Percentiles rank a stretch among this genome's conserved stretches.
Conservation (phyloP, 2,888 invertebrate species). For the Eucera pruinosa region DNA sequence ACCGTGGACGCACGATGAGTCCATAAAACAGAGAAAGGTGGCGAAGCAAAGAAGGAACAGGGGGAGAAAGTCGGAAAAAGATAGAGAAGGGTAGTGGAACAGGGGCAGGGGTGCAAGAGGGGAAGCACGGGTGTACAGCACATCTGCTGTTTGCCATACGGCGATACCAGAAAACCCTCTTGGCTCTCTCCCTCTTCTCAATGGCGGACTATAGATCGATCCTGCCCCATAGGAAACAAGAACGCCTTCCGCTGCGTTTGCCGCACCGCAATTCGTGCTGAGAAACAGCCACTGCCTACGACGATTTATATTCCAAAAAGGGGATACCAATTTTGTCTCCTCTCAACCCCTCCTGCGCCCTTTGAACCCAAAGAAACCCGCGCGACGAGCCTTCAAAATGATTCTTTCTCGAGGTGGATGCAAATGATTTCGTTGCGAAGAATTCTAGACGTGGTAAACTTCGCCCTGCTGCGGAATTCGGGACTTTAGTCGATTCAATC, state of each 20-base stretch:
- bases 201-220: conserved; percentile 75
- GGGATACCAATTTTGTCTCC: conserved; percentile 45
- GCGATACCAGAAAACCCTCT: conserved; percentile 78
- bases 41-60: neutral
- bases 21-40: conserved; percentile 65
- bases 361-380: conserved; percentile 3
- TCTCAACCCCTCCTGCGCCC: neutral
- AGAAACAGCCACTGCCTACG: conserved; percentile 63
- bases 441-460: conserved; percentile 6
- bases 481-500: too few species aligned
- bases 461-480: too few species aligned
- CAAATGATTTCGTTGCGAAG: conserved; percentile 39
- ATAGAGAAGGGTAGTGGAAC: conserved; percentile 15
- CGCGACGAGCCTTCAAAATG: too few species aligned
- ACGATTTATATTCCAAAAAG: conserved; percentile 57
- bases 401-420: neutral
- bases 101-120: conserved; percentile 23
- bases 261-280: conserved; percentile 69
- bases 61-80: neutral
- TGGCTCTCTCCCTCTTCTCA: conserved; percentile 67
- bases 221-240: conserved; percentile 70
- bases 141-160: conserved; percentile 80
- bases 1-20: conserved; percentile 66
- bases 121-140: conserved; percentile 62
- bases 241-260: conserved; percentile 69